Evolutionary conservation across 2,113 vertebrate genomes (phyloP).

Genomic region (Saccopteryx bilineata): DNA sequence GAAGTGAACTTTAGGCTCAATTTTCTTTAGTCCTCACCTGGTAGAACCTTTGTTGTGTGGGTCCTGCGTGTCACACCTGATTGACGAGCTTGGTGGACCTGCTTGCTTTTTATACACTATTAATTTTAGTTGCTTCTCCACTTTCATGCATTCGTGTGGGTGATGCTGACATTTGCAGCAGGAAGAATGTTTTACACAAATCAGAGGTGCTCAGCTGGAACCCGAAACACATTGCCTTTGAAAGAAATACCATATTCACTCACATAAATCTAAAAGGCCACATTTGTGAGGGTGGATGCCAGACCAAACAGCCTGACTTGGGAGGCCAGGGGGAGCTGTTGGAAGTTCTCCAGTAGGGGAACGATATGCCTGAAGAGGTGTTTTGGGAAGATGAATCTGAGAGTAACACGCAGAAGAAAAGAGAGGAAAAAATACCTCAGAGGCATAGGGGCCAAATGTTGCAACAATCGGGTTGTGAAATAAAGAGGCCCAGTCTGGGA

Average conservation of each 20-base stretch:
- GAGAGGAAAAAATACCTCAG: constrained; percentile 67
- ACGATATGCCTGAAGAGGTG: background rate
- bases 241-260: constrained; percentile 43
- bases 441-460: constrained; percentile 33
- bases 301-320: background rate
- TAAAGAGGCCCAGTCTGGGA: background rate
- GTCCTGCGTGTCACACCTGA: background rate
- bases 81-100: background rate
- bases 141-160: constrained; percentile 3
- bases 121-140: constrained; percentile 53
- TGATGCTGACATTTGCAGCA: constrained; percentile 25
- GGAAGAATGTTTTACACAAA: constrained; percentile 53
- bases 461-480: constrained; percentile 38
- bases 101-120: constrained; percentile 29
- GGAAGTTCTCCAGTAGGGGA: background rate
- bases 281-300: constrained; percentile 12
- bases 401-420: background rate
- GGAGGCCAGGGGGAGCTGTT: constrained; percentile 37
- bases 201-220: background rate
- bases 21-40: background rate
- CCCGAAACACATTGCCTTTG: constrained; percentile 37
- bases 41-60: background rate
- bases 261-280: constrained; percentile 54
- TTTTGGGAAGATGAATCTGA: constrained; percentile 60
- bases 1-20: background rate